Percentiles rank a stretch among this genome's conserved stretches.
phyloP scores from a whole-genome alignment of 1,140 invertebrate genomes.

The Dendroctonus valens region DNA sequence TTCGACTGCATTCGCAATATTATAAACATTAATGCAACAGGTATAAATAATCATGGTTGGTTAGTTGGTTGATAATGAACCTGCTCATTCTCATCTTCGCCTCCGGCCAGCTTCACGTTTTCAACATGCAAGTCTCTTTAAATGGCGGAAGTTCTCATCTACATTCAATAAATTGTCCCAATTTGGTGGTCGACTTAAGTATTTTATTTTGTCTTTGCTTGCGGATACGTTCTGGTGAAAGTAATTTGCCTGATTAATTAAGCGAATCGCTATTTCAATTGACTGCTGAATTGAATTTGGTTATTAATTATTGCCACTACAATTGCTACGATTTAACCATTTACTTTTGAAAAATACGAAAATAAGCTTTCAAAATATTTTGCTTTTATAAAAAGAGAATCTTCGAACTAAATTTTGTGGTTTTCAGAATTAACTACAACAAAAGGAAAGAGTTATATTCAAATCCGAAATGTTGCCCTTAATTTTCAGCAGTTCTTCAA shows the following conservation, averaged over 20 bases:
- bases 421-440: too few species aligned
- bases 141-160: not conserved
- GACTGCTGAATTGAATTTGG: too few species aligned
- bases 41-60: constrained; percentile 27
- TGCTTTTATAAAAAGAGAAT: too few species aligned
- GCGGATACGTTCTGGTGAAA: constrained; percentile 6
- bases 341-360: too few species aligned
- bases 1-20: constrained; percentile 19
- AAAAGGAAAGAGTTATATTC: too few species aligned
- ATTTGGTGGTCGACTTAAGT: constrained; percentile 10
- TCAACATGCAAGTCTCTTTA: constrained; percentile 11
- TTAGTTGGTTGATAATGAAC: not conserved
- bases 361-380: too few species aligned
- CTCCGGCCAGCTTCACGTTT: constrained; percentile 4
- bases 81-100: constrained; percentile 15
- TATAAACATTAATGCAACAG: constrained; percentile 30
- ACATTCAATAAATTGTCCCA: constrained; percentile 7
- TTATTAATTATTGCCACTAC: too few species aligned
- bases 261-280: too few species aligned
- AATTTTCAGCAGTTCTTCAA: too few species aligned
- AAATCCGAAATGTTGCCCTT: too few species aligned
- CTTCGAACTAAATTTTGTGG: too few species aligned
- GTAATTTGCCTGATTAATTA: not conserved
- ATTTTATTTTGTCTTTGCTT: constrained; percentile 12
- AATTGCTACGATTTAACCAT: too few species aligned